Conservation (phyloP, 1,140 invertebrate species). For the Lasaia peninsularis region DNA sequence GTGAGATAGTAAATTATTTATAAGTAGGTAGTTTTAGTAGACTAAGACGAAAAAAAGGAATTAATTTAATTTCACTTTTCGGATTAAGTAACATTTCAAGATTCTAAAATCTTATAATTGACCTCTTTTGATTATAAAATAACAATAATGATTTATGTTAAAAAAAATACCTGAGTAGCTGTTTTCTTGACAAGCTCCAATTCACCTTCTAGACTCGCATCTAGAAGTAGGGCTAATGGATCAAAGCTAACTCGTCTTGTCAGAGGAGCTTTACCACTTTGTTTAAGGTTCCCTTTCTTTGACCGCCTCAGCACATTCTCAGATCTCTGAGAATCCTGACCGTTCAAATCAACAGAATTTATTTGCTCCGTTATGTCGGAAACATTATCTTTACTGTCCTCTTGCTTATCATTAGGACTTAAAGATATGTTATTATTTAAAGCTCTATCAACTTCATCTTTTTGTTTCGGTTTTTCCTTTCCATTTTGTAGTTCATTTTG, state of each 20-base stretch:
- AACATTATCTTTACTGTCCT: constrained; percentile 76
- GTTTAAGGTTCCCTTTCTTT: constrained; percentile 88
- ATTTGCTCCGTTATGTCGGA: constrained; percentile 72
- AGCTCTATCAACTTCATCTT: constrained; percentile 64
- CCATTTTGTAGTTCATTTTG: constrained; percentile 49
- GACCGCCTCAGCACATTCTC: constrained; percentile 79
- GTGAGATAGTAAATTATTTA: too few species aligned
- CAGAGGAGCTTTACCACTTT: constrained; percentile 83
- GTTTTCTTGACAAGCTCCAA: constrained; percentile 97
- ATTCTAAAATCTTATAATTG: too few species aligned
- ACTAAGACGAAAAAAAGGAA: too few species aligned
- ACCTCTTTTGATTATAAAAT: too few species aligned
- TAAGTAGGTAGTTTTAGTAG: too few species aligned
- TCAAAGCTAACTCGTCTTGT: constrained; percentile 96
- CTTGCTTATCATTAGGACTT: constrained; percentile 48
- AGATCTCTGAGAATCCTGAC: constrained; percentile 74
- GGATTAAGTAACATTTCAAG: too few species aligned
- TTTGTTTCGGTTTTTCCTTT: constrained; percentile 54
- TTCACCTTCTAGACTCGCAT: constrained; percentile 98
- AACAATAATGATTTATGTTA: too few species aligned
- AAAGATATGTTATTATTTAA: constrained; percentile 61
- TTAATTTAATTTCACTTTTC: too few species aligned
- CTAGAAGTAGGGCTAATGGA: constrained; percentile 95
- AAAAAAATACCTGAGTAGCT: constrained; percentile 86
- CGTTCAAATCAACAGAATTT: constrained; percentile 72